phyloP scores from a whole-genome alignment of 2,113 vertebrate genomes.

The Myotis yumanensis region DNA sequence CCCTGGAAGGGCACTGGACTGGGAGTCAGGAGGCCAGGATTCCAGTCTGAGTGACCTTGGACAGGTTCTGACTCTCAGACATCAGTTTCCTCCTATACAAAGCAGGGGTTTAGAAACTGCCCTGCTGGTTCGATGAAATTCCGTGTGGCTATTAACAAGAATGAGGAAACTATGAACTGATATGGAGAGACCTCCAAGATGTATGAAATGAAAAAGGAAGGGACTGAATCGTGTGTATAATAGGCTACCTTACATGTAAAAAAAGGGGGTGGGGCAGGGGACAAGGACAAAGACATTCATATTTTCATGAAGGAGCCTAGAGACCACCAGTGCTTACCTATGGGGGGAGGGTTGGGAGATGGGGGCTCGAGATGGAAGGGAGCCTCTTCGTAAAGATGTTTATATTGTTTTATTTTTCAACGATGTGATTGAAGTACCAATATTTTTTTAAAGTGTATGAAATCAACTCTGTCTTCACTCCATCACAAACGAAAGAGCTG shows the following conservation, averaged over 20 bases:
- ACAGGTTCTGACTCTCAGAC: background rate
- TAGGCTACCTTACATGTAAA: background rate
- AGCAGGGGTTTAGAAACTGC: background rate
- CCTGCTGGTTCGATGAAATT: background rate
- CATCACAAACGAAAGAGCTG: background rate
- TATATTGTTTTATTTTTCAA: background rate
- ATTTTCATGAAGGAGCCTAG: background rate
- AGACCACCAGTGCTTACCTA: background rate
- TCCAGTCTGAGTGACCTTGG: background rate
- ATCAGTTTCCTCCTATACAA: background rate
- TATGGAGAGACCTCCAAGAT: background rate
- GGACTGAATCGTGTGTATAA: background rate
- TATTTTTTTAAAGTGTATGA: background rate
- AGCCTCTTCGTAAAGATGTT: background rate
- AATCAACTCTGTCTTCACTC: background rate
- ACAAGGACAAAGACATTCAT: background rate
- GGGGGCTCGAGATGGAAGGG: background rate
- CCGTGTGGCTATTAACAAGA: background rate
- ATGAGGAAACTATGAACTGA: background rate
- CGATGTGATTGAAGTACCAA: background rate
- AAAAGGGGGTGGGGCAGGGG: background rate
- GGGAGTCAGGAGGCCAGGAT: background rate
- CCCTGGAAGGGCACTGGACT: background rate
- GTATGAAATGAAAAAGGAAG: background rate
- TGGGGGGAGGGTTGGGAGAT: too few species aligned